Base-by-base conservation (phyloP, 2,113 vertebrate genomes). In the Xenotilapia flavipinnis region DNA sequence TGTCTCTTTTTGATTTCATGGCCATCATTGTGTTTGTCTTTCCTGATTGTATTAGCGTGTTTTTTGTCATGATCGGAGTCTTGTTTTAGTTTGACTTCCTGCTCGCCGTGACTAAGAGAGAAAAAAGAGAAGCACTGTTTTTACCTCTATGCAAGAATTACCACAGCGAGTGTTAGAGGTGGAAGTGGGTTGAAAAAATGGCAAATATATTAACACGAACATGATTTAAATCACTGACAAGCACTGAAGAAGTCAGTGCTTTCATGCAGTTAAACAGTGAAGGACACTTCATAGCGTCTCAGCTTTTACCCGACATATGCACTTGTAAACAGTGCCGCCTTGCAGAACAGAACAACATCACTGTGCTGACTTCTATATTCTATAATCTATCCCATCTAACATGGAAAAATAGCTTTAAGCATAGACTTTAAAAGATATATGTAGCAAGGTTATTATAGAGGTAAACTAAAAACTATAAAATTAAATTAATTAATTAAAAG, bases 101-200 rank as follows among this genome's bases (percentile, higher is more conserved):
- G 84, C 86, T 42, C 91, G 87, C 91, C 94, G 84, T 92, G 93
- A 93, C 94, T 96, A 88, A 92, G 65, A 91, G 53, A 94, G 80
- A 91, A 36, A 92, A 90, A 88, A 89, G 31, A 17, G 26, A 87
- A 82, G 83, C 84, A 81, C 86, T 14, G 81, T 75, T 87, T 89
- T 79, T 65, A 82, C 86, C 58, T 62, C 36, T n/a, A 13, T 79
- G 26, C 14, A 36, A n/a, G 10, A 73, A 62, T 23, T 45, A 55
- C 13, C 6, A 9, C 40, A 84, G 68, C 68, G 5, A 49, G 26
- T 77, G 45, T 19, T 31, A 0, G 23, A 77, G 70, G 42, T 77
- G 26, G 70, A 77, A n/a, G 26, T 33, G 45, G 15, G 45, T 51
- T 49, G 47, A 77, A 75, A 9, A 77, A 77, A 5, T n/a, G 9